Evolutionary conservation across 2,888 invertebrate genomes (phyloP).

Genomic region (Mesorhabditis sp.): DNA sequence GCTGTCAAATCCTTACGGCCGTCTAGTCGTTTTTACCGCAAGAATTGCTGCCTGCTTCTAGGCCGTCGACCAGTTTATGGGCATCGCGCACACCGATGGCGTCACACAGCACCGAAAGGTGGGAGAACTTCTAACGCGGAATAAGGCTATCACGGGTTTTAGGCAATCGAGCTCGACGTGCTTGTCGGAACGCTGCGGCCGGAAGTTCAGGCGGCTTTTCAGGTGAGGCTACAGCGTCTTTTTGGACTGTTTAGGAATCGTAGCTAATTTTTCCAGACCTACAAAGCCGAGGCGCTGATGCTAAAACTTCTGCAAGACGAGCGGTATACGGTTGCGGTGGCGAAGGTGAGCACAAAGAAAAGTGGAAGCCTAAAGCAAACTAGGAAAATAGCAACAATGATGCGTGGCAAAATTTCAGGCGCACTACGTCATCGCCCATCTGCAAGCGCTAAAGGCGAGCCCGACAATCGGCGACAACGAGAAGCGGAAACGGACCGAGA

Average conservation of each 20-base stretch:
- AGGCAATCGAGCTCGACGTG: slow-evolving; percentile 39
- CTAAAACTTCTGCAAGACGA: slow-evolving; percentile 33
- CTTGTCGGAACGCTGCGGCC: slow-evolving; percentile 34
- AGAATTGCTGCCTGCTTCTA: neutral
- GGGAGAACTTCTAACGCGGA: neutral
- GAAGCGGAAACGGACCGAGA: slow-evolving; percentile 32
- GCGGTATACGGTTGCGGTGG: slow-evolving; percentile 31
- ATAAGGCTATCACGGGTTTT: neutral
- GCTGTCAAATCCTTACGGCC: neutral
- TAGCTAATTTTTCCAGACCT: slow-evolving; percentile 26
- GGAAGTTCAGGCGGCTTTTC: slow-evolving; percentile 25
- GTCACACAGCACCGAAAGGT: slow-evolving; percentile 33
- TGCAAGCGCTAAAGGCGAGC: slow-evolving; percentile 26
- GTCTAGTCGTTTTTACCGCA: neutral
- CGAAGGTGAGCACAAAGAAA: slow-evolving; percentile 32
- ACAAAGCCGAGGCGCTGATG: slow-evolving; percentile 35
- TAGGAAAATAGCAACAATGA: neutral
- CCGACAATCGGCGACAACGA: slow-evolving; percentile 31
- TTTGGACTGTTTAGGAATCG: neutral
- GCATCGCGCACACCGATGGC: slow-evolving; percentile 35
- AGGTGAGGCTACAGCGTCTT: neutral
- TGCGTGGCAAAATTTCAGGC: slow-evolving; percentile 19
- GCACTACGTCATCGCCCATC: slow-evolving; percentile 38
- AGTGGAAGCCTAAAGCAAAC: too few species aligned
- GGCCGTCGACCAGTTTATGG: slow-evolving; percentile 39